Conservation (phyloP, 1,140 invertebrate species). For the Leptinotarsa defecta region DNA sequence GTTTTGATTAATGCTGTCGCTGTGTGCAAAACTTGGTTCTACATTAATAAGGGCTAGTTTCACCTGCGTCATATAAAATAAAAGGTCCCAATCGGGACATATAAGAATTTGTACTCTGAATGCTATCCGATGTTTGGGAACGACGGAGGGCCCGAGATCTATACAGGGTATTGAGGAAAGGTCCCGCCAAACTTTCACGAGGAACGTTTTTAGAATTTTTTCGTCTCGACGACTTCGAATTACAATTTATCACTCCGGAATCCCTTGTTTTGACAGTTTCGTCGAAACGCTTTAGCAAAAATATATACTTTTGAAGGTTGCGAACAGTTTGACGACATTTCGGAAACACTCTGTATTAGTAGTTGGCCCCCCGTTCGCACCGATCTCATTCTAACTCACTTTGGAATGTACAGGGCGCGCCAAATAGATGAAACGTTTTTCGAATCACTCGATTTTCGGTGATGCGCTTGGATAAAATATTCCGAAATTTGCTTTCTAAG, state of each 20-base stretch:
- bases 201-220: too few species aligned
- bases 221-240: too few species aligned
- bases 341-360: constrained; percentile 24
- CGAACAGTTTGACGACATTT: constrained; percentile 1
- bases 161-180: constrained; percentile 16
- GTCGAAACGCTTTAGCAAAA: too few species aligned
- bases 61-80: constrained; percentile 45
- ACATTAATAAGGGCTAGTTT: constrained; percentile 21
- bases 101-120: constrained; percentile 54
- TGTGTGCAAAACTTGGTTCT: not conserved
- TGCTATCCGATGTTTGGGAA: constrained; percentile 45
- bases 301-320: too few species aligned
- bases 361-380: constrained; percentile 41
- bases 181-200: not conserved
- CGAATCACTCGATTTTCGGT: not conserved
- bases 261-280: too few species aligned
- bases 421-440: constrained; percentile 20
- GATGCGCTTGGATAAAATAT: not conserved
- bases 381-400: constrained; percentile 43
- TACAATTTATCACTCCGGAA: too few species aligned
- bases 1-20: constrained; percentile 22
- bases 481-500: not conserved
- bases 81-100: constrained; percentile 41
- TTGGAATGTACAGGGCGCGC: constrained; percentile 37
- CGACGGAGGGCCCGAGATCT: constrained; percentile 44